These are phyloP conservation scores for Podocnemis expansa DNA, from an alignment of 2,113 vertebrate genomes.

Conservation along the genomic window DNA sequence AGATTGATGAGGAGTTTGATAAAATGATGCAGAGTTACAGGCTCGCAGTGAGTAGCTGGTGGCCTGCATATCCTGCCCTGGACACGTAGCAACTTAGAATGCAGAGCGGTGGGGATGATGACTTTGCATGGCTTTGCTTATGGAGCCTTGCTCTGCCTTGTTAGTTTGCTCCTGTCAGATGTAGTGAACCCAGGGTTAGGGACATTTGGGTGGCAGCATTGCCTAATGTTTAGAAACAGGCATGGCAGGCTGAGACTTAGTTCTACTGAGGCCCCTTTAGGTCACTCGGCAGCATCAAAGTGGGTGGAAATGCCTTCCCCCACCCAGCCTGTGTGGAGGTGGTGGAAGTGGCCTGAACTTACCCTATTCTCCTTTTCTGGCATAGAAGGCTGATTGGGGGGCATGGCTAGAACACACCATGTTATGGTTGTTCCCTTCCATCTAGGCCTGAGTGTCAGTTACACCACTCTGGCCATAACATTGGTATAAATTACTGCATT, in stretches of 20 bases:
- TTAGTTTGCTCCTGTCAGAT: slow-evolving; percentile 10
- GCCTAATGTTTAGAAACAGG: background rate
- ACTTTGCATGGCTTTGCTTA: slow-evolving; percentile 72
- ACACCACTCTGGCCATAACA: background rate
- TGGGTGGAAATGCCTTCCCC: background rate
- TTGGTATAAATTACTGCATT: background rate
- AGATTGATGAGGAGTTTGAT: slow-evolving; percentile 99
- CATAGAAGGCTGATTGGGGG: too few relatives aligned
- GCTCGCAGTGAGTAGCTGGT: slow-evolving; percentile 97
- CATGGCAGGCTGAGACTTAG: background rate
- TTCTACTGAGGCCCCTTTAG: background rate
- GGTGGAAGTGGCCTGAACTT: background rate
- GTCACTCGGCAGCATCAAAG: background rate
- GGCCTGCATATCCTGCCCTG: slow-evolving; percentile 61
- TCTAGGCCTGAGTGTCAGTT: background rate
- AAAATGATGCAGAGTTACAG: slow-evolving; percentile 99
- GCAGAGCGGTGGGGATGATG: background rate
- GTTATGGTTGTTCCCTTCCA: background rate
- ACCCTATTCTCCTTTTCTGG: background rate
- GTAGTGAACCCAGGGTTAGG: background rate
- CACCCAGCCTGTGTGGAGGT: background rate
- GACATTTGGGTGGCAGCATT: background rate
- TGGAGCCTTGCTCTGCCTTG: slow-evolving; percentile 33
- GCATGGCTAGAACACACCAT: background rate
- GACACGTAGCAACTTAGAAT: too few relatives aligned